Percentiles rank a stretch among this genome's conserved stretches.
Conservation (phyloP, 2,888 invertebrate genomes). For the Cryptophagus acutangulus region DNA sequence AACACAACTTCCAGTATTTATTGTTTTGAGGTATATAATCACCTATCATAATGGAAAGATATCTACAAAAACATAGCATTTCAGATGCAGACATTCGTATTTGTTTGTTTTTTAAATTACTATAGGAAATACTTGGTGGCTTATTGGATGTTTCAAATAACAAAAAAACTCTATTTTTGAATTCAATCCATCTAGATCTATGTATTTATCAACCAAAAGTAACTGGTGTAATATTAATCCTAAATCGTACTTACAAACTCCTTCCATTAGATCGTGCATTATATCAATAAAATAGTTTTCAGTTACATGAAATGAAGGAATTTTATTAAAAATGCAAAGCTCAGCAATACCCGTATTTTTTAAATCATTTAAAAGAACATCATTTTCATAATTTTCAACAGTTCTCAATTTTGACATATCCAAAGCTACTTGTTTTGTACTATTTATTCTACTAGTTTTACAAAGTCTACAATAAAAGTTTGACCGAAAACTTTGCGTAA, state of each 20-base stretch:
- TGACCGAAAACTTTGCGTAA: neutral
- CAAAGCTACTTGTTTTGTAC: neutral
- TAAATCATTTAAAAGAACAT: neutral
- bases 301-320: slow-evolving; percentile 2
- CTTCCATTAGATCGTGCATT: slow-evolving; percentile 4
- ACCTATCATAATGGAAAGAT: neutral
- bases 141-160: neutral
- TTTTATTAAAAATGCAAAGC: neutral
- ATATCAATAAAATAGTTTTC: neutral
- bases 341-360: neutral
- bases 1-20: neutral
- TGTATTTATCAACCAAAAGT: neutral
- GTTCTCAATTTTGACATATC: neutral
- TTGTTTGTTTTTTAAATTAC: neutral
- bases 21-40: neutral
- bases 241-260: slow-evolving; percentile 2
- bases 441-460: neutral
- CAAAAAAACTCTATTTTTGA: neutral
- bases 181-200: neutral
- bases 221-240: neutral
- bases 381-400: neutral
- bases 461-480: neutral
- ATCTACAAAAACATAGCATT: neutral
- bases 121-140: neutral
- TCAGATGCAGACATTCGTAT: neutral